Evolutionary conservation across 92 coral and sea anemone genomes (phyloP), one percentile per base, ranked within the genome.

Genomic region (Desmophyllum pertusum): DNA sequence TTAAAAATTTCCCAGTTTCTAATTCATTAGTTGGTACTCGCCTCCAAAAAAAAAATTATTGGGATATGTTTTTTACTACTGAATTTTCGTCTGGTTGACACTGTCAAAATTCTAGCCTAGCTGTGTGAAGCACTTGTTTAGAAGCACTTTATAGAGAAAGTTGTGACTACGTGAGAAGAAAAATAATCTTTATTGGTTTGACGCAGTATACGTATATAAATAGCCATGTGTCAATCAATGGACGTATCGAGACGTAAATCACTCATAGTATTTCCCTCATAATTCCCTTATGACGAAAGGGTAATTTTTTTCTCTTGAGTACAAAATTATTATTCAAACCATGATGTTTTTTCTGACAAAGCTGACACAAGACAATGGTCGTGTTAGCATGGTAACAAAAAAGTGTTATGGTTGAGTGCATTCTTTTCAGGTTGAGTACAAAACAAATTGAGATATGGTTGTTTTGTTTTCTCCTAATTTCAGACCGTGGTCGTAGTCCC

Each of bases 361-460:
- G 86, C 79, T 82, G 70, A 45, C 25, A 13, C 51, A 39, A 37
- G 33, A 82, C 86, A 82, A 82, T 71, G 59, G 57, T 25, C 66
- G 29, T 82, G 86, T 82, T 62, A 61, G 57, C 79, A 59, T 82
- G 70, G 86, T 57, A 72, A 82, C 86, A 70, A 72, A 71, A n/a
- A 82, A 39, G 57, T 33, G 42, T 82, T 82, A 59, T 82, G 55
- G 35, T 31, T 43, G 86, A 82, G 79, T 59, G 86, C 78, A 55
- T 59, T 71, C 78, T 61, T 55, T 71, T 82, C 86, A 82, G 50
- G 14, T 82, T 46, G 79, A 82, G 78, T 82, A 82, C 86, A 82
- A 82, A 80, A 80, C 84, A 80, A 80, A 80, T 68, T 80, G 76
- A 80, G 50, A 82, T 72, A 42, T 52, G 53, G 42, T 82, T 82